phyloP scores from a whole-genome alignment of 2,888 invertebrate species.

The Drosophila conformis region DNA sequence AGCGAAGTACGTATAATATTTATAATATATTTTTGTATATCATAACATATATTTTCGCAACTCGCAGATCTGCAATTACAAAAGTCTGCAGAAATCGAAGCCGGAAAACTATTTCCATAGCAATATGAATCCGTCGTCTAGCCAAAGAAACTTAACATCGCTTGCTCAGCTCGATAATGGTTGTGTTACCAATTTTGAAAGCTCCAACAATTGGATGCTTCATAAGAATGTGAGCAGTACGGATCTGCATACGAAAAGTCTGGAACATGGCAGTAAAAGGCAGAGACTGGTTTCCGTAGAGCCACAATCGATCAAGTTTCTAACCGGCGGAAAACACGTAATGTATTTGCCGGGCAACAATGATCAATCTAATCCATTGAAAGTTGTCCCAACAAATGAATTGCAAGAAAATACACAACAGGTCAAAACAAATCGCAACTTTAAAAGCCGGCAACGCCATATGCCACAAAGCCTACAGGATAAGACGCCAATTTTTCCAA shows the following conservation, averaged over 20 bases:
- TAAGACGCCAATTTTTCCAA: conserved; percentile 54
- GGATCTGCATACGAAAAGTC: conserved; percentile 64
- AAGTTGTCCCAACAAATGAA: conserved; percentile 15
- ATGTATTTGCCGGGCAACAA: conserved; percentile 88
- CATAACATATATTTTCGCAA: neutral
- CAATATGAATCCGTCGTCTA: neutral
- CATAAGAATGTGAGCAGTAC: conserved; percentile 84
- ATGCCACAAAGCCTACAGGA: conserved; percentile 61
- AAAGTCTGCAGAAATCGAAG: conserved; percentile 54
- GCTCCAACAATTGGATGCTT: conserved; percentile 90
- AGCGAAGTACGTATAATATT: conserved; percentile 34
- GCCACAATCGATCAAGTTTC: conserved; percentile 86
- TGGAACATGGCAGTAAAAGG: conserved; percentile 45
- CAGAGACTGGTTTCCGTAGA: conserved; percentile 66
- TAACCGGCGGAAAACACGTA: conserved; percentile 89
- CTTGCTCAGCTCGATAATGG: conserved; percentile 12
- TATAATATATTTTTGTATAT: neutral
- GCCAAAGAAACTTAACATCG: conserved; percentile 22
- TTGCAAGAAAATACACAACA: conserved; percentile 19
- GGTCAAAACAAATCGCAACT: conserved; percentile 42
- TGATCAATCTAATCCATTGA: conserved; percentile 23
- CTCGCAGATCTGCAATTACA: conserved; percentile 43
- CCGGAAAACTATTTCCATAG: conserved; percentile 28
- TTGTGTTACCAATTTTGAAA: conserved; percentile 43
- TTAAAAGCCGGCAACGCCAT: conserved; percentile 55